phyloP scores from a whole-genome alignment of 2,113 vertebrate genomes.

The Rhinolophus sinicus region DNA sequence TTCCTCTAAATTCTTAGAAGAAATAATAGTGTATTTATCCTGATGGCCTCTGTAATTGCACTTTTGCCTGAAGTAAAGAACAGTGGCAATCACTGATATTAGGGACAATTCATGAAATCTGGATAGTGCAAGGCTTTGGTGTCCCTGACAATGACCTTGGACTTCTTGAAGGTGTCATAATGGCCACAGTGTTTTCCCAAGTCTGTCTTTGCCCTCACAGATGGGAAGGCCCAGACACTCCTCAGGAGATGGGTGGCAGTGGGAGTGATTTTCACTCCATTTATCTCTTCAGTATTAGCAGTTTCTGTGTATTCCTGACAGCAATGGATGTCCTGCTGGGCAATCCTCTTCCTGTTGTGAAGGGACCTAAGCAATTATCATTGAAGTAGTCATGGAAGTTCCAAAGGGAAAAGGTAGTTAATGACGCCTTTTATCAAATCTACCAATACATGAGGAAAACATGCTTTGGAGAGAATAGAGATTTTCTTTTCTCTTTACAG shows the following conservation, averaged over 20 bases:
- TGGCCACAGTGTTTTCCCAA: neutral
- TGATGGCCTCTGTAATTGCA: neutral
- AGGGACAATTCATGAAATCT: neutral
- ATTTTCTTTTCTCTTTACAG: neutral
- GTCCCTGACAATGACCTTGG: neutral
- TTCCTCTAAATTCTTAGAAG: neutral
- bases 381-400: constrained; percentile 57
- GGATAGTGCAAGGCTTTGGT: neutral
- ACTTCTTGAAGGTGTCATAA: neutral
- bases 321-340: constrained; percentile 68
- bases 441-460: neutral
- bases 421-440: constrained; percentile 44
- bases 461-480: neutral
- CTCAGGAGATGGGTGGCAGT: neutral
- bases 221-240: neutral
- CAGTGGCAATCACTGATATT: neutral
- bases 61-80: neutral
- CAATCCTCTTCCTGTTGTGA: constrained; percentile 67
- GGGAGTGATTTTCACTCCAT: constrained; percentile 51
- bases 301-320: constrained; percentile 65
- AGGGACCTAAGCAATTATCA: constrained; percentile 60
- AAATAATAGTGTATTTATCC: neutral
- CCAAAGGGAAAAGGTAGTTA: constrained; percentile 44
- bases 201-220: neutral
- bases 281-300: constrained; percentile 55